Percentiles rank a stretch among this genome's conserved stretches.
Conservation (phyloP, 2,797 vertebrate genomes). For the Rhadinocentrus ornatus region DNA sequence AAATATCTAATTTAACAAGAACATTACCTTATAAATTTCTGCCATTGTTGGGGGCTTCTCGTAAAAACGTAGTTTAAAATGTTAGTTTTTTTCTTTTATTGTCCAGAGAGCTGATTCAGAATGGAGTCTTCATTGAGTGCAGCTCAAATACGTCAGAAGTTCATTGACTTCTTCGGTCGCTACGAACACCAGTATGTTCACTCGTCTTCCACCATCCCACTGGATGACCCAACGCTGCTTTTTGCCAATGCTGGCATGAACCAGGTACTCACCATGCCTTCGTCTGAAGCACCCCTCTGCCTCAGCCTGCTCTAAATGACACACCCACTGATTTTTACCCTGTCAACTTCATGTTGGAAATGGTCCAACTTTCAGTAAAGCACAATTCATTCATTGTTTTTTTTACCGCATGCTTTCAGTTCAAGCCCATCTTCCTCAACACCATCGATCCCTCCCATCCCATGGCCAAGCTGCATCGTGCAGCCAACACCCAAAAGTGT, state of each 20-base stretch:
- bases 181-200: conserved; percentile 93
- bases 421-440: conserved; percentile 99
- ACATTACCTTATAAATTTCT: neutral
- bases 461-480: conserved; percentile 91
- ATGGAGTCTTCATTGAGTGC: conserved; percentile 90
- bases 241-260: conserved; percentile 99
- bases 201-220: conserved; percentile 91
- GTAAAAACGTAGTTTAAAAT: neutral
- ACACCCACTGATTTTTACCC: neutral
- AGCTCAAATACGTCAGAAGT: conserved; percentile 92
- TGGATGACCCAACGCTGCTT: conserved; percentile 97
- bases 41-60: neutral
- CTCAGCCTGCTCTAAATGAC: neutral
- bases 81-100: conserved; percentile 1
- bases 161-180: conserved; percentile 93
- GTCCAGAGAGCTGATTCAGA: conserved; percentile 61
- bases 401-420: conserved; percentile 75
- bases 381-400: neutral
- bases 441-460: conserved; percentile 97
- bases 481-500: conserved; percentile 98
- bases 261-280: conserved; percentile 83
- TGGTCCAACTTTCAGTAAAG: neutral
- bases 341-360: neutral
- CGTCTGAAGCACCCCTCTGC: neutral
- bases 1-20: conserved; percentile 3